These are phyloP conservation scores for Patagioenas fasciata DNA, from an alignment of 2,113 vertebrate genomes.

Conservation along the genomic window DNA sequence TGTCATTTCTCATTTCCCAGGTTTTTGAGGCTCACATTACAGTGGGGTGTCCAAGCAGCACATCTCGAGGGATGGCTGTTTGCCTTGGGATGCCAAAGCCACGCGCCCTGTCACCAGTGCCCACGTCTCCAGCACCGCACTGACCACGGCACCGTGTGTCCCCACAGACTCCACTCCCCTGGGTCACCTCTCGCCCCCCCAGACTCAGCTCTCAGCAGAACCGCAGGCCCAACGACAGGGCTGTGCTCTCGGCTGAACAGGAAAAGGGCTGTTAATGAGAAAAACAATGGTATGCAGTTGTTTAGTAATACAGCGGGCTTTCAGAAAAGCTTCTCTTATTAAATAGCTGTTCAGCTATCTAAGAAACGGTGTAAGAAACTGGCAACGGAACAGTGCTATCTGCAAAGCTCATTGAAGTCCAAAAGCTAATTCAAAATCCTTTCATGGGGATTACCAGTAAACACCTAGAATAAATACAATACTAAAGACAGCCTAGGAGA, in stretches of 20 bases:
- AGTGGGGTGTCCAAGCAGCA: accelerated
- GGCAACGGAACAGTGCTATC: neutral
- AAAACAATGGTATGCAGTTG: neutral
- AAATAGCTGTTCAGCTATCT: neutral
- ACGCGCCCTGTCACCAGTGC: accelerated
- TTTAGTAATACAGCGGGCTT: neutral
- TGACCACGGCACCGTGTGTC: accelerated
- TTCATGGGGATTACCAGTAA: neutral
- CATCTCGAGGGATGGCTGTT: neutral
- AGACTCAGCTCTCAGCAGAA: neutral
- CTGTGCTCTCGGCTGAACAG: accelerated
- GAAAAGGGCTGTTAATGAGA: neutral
- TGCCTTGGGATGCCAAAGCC: neutral
- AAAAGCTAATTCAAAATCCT: neutral
- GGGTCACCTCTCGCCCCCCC: neutral
- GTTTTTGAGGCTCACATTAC: neutral
- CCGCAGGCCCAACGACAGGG: accelerated
- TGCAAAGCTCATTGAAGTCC: neutral
- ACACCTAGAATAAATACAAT: neutral
- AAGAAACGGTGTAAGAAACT: neutral
- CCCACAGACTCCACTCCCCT: neutral
- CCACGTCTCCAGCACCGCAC: too few relatives aligned
- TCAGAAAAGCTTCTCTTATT: neutral
- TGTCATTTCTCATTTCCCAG: neutral
- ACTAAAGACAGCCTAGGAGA: neutral